Base-by-base conservation (phyloP, 2,888 invertebrate genomes). In the Sericinus montela region DNA sequence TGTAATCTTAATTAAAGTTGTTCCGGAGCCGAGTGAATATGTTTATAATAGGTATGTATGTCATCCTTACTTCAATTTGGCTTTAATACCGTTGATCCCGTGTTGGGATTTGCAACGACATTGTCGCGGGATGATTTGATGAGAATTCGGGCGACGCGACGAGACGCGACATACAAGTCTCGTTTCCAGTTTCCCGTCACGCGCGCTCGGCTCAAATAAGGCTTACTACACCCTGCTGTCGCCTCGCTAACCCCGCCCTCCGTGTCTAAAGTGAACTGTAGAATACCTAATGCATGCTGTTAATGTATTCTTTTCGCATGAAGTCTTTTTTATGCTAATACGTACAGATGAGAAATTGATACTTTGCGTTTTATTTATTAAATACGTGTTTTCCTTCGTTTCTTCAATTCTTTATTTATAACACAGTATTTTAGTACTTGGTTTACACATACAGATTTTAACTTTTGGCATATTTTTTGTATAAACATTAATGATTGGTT, bases 121-220 rank as follows among this genome's bases (percentile, higher is more conserved):
- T 79, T 85, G 83, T 82, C 79, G 80, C 74, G 75, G 73, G 74
- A 80, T 83, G 81, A 81, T 85, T 84, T 85, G 87, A 86, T 84
- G 86, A 83, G 85, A 85, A 83, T 81, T 80, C 77, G 72, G 77
- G 63, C 61, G 62, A 56, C 42, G 72, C 67, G 75, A 69, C 73
- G 69, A 77, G 75, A 69, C 74, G 69, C 78, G 75, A 75, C 75
- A 80, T 73, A 83, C 80, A 76, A 78, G 79, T 65, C 67, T 65
- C 70, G 79, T 73, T 85, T 83, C 78, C 75, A 80, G 81, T 87
- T 87, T 87, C 87, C 70, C 69, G 86, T 87, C 86, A 87, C 87
- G 87, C 83, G 78, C 85, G 72, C 74, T 60, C 68, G 80, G 71
- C 81, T 81, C 82, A 82, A 86, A 85, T 85, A 86, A 84, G 87